Percentiles rank a stretch among this genome's conserved stretches.
Evolutionary conservation across 92 coral and sea anemone genomes (phyloP).

Genomic region (Umimayanthus kanabou): DNA sequence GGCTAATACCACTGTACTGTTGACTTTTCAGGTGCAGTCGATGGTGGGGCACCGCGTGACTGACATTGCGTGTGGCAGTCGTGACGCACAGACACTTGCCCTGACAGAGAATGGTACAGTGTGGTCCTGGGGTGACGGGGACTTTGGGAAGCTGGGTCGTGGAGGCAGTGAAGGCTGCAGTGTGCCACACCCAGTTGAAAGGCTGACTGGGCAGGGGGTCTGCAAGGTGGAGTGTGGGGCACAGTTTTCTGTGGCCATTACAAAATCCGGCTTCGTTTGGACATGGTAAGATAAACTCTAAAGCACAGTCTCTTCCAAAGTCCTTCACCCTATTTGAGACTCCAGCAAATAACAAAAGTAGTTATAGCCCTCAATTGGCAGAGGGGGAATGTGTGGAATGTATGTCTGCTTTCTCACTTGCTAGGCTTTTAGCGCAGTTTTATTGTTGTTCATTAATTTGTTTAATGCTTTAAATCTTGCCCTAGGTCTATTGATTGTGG

Average conservation of each 20-base stretch:
- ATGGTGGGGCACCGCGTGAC: slow-evolving; percentile 79
- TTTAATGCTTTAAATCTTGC: too few relatives aligned
- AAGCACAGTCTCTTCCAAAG: neutral
- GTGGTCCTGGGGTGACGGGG: slow-evolving; percentile 99
- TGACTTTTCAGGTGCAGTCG: slow-evolving; percentile 71
- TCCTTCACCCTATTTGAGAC: neutral
- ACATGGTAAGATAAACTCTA: slow-evolving; percentile 77
- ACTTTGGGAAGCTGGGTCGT: slow-evolving; percentile 98
- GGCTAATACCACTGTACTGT: neutral
- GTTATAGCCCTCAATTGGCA: too few relatives aligned
- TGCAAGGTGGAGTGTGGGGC: slow-evolving; percentile 97
- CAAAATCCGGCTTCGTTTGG: slow-evolving; percentile 90
- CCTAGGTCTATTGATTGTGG: too few relatives aligned
- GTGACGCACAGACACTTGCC: slow-evolving; percentile 99
- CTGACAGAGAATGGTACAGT: slow-evolving; percentile 91
- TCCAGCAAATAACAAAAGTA: too few relatives aligned
- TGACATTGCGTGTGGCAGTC: slow-evolving; percentile 98
- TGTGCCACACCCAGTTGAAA: slow-evolving; percentile 95
- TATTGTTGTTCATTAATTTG: too few relatives aligned
- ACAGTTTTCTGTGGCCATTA: slow-evolving; percentile 95
- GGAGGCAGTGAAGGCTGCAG: slow-evolving; percentile 99
- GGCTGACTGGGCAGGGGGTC: slow-evolving; percentile 89
- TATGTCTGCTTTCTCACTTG: too few relatives aligned
- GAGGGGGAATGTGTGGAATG: too few relatives aligned
- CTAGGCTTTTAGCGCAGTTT: too few relatives aligned